Conservation (phyloP, 2,797 vertebrate species). For the Fratercula arctica region DNA sequence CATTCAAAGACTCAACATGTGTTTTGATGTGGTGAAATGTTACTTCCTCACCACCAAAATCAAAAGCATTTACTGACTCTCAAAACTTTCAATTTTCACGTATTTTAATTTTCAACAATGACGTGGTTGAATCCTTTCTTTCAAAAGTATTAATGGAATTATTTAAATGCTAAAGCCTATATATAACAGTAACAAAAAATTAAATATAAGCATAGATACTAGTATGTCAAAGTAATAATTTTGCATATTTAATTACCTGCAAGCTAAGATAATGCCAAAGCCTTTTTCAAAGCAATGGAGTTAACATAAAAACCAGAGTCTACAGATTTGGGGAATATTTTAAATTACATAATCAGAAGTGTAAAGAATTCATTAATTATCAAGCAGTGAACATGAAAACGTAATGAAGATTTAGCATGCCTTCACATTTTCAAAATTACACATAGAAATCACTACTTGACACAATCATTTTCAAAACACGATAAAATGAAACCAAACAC, state of each 20-base stretch:
- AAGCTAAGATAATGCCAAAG: slow-evolving; percentile 17
- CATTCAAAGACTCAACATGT: not conserved
- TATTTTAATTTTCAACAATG: not conserved
- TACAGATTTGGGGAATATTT: not conserved
- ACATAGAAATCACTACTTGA: not conserved
- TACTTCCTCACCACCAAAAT: not conserved
- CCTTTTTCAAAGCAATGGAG: slow-evolving; percentile 16
- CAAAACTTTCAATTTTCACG: not conserved
- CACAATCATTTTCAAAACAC: slow-evolving; percentile 19
- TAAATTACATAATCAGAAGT: not conserved
- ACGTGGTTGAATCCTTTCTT: not conserved
- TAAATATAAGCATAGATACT: not conserved
- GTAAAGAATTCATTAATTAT: not conserved
- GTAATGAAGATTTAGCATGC: slow-evolving; percentile 65
- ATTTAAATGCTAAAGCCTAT: not conserved
- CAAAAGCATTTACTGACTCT: not conserved
- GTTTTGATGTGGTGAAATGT: not conserved
- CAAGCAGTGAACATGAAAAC: slow-evolving; percentile 54
- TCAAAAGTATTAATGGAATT: not conserved
- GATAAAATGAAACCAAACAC: slow-evolving; percentile 56
- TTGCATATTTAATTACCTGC: not conserved
- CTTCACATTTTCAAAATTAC: slow-evolving; percentile 19
- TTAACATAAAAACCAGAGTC: not conserved
- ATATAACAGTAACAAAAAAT: not conserved
- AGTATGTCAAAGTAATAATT: not conserved